A percentile compares a stretch with the other conserved stretches of the same genome.
These are phyloP conservation scores for Leptopilina drosophilae DNA, from an alignment of 2,888 invertebrate genomes.

Conservation along the genomic window DNA sequence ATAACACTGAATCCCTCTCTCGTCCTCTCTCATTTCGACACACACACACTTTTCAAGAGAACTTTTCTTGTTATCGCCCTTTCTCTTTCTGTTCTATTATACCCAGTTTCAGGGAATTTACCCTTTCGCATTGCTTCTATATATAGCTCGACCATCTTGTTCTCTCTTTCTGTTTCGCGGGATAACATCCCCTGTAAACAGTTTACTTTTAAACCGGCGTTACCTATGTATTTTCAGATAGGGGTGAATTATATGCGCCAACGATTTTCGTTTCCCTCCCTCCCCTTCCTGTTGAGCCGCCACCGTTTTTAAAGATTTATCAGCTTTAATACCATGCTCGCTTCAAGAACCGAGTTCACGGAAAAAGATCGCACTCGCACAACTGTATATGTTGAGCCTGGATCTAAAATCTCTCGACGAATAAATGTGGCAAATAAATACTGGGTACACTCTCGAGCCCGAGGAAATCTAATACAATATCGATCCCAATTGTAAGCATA, in stretches of 20 bases:
- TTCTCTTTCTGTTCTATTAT: constrained; percentile 48
- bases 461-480: neutral
- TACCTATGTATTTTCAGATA: constrained; percentile 75
- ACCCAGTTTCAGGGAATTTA: constrained; percentile 59
- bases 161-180: constrained; percentile 47
- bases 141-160: constrained; percentile 59
- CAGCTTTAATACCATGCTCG: constrained; percentile 60
- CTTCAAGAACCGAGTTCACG: constrained; percentile 46
- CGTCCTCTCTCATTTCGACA: constrained; percentile 46
- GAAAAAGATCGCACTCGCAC: constrained; percentile 37
- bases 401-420: constrained; percentile 48
- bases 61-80: constrained; percentile 50
- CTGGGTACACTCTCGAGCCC: constrained; percentile 36
- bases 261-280: constrained; percentile 43
- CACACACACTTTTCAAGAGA: constrained; percentile 49
- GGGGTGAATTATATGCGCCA: constrained; percentile 73
- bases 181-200: constrained; percentile 70
- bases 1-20: constrained; percentile 62
- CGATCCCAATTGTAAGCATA: constrained; percentile 35
- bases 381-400: constrained; percentile 24
- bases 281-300: constrained; percentile 54
- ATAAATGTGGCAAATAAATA: constrained; percentile 57
- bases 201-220: constrained; percentile 71
- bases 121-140: constrained; percentile 58
- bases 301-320: constrained; percentile 75